Evolutionary conservation across 2,797 vertebrate genomes (phyloP).

Genomic region (Hoplostethus atlanticus): DNA sequence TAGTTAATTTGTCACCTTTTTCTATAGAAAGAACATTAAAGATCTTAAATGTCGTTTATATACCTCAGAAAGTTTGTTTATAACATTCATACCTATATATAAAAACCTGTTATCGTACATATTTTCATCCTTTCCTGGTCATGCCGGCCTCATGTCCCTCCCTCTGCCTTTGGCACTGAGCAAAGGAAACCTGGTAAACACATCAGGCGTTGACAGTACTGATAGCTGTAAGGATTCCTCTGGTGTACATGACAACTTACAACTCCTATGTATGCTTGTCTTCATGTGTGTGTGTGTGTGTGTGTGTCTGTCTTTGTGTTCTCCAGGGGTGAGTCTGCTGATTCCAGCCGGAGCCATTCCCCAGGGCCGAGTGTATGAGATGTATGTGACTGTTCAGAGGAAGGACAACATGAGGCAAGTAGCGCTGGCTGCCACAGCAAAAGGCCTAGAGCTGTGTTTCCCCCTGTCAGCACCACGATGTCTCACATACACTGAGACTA

Average conservation of each 20-base stretch:
- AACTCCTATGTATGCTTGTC: constrained; percentile 14
- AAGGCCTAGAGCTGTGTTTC: constrained; percentile 49
- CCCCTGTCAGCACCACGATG: constrained; percentile 41
- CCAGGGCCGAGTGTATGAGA: constrained; percentile 98
- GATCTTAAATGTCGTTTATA: not conserved
- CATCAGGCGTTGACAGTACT: not conserved
- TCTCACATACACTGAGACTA: constrained; percentile 5
- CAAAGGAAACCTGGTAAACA: not conserved
- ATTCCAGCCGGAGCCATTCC: constrained; percentile 96
- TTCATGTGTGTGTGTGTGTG: constrained; percentile 24
- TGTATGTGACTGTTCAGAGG: constrained; percentile 99
- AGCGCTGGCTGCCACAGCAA: constrained; percentile 31
- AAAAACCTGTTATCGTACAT: too few species aligned
- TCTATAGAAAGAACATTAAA: not conserved
- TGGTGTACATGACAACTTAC: constrained; percentile 16
- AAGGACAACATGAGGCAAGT: constrained; percentile 97
- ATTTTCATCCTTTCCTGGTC: too few species aligned
- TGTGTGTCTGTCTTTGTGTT: constrained; percentile 43
- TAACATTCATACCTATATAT: too few species aligned
- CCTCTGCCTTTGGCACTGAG: not conserved
- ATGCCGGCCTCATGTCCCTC: not conserved
- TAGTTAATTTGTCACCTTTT: too few species aligned
- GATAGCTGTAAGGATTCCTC: not conserved
- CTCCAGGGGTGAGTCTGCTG: constrained; percentile 94
- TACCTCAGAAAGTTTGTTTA: not conserved